Base-by-base conservation (phyloP, 2,797 vertebrate genomes). In the Geotrypetes seraphini region DNA sequence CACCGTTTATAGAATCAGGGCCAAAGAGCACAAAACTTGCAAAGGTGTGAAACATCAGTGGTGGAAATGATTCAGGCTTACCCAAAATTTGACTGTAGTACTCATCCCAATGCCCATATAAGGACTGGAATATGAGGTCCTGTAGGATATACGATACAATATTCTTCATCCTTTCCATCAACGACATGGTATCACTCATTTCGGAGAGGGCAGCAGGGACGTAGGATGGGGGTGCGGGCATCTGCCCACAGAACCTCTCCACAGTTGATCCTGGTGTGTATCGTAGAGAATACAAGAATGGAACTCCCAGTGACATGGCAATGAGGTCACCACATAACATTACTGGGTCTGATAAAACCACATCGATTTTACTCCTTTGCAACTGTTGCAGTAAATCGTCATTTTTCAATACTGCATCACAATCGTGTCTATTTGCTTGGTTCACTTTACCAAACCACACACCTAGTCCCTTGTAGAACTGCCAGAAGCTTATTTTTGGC, bases 181-280 rank as follows among this genome's bases (percentile, higher is more conserved):
- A 90, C 25, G 63, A 50, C 87, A 92, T 85, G 31, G 13, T 53
- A 50, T 90, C 86, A 0, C 81, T 88, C 41, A 90, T 78, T 55
- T 86, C 86, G 4, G 82, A 87, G 38, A 89, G 63, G 2, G 54
- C 25, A 10, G 69, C 76, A 0, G 89, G 88, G 0, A 70, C 62
- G 2, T 81, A 92, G 7, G 87, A 89, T 0, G 71, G 66, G 1
- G 84, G 85, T 10, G 86, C 43, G 2, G 89, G 87, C 1, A 86
- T 31, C 59, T 90, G 85, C 17, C 83, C 86, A 0, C 90, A 94
- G 8, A 82, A 52, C 29, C 85, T 82, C 52, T 92, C 88, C 28
- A 78, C 45, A 3, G 79, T 72, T 28, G 70, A 37, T 13, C 57
- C 87, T 0, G 83, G 36, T n/a, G 83, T 73, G 55, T 88, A 87